These are phyloP conservation scores for Pseudomugil gertrudae DNA, from an alignment of 2,797 vertebrate species.

Conservation along the genomic window DNA sequence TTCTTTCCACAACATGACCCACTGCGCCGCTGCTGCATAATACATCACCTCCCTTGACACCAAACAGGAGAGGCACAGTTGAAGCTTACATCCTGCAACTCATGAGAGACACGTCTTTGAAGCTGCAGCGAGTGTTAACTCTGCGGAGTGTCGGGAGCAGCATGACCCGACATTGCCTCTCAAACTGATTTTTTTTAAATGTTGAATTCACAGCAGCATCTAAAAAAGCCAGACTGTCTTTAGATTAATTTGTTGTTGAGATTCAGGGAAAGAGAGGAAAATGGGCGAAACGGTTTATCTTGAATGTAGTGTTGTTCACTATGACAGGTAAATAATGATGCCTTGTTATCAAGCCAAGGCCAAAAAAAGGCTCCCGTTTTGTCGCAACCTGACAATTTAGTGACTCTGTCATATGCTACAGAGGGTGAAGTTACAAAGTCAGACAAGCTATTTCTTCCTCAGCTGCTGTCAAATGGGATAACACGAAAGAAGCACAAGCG, in stretches of 20 bases:
- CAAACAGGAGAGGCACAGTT: constrained; percentile 46
- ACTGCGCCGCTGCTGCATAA: constrained; percentile 63
- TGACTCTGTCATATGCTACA: constrained; percentile 52
- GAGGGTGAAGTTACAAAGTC: constrained; percentile 44
- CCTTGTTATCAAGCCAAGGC: constrained; percentile 51
- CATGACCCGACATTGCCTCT: constrained; percentile 52
- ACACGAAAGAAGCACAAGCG: constrained; percentile 9
- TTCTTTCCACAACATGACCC: constrained; percentile 62
- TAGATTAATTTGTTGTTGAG: constrained; percentile 45
- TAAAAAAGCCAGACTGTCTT: constrained; percentile 35
- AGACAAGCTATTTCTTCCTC: constrained; percentile 35
- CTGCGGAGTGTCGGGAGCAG: constrained; percentile 52
- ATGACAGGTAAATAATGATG: constrained; percentile 68
- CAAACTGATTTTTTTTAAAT: constrained; percentile 25
- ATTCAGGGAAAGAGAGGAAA: neutral
- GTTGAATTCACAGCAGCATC: constrained; percentile 48
- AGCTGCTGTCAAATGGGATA: constrained; percentile 27
- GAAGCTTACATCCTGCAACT: constrained; percentile 55
- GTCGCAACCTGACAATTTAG: constrained; percentile 56
- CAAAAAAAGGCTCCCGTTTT: constrained; percentile 51
- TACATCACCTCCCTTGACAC: constrained; percentile 71
- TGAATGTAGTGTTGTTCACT: constrained; percentile 34
- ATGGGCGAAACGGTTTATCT: constrained; percentile 40
- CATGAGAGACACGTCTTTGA: constrained; percentile 63
- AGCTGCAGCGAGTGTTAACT: constrained; percentile 58